phyloP scores from a whole-genome alignment of 2,888 invertebrate species.

The Philereme vetulata region DNA sequence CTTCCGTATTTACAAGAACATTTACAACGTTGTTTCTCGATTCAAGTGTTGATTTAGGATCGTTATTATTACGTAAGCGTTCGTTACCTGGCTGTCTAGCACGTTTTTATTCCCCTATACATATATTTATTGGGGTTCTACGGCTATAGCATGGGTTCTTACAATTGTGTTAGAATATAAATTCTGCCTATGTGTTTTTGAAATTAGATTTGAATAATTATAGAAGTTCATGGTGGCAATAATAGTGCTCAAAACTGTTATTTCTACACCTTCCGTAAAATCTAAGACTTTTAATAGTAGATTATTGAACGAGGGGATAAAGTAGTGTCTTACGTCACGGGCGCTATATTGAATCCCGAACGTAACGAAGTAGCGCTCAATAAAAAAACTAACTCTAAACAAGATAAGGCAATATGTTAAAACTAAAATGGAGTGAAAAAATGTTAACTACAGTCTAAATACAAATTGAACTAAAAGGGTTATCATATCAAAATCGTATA shows the following conservation, averaged over 20 bases:
- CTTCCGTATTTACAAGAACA: slow-evolving; percentile 62
- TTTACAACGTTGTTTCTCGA: slow-evolving; percentile 49
- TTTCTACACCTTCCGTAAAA: too few relatives aligned
- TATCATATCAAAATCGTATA: slow-evolving; percentile 49
- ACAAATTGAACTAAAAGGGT: slow-evolving; percentile 32
- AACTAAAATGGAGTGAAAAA: too few relatives aligned
- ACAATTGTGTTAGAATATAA: slow-evolving; percentile 11
- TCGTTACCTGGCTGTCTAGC: slow-evolving; percentile 35
- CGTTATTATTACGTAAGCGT: slow-evolving; percentile 48
- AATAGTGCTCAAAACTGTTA: too few relatives aligned
- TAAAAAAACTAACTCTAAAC: too few relatives aligned
- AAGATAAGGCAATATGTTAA: too few relatives aligned
- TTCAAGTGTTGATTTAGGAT: slow-evolving; percentile 68
- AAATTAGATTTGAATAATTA: slow-evolving; percentile 4
- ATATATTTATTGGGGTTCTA: slow-evolving; percentile 21
- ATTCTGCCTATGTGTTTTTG: slow-evolving; percentile 5
- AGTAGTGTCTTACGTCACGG: too few relatives aligned
- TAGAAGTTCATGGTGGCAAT: too few relatives aligned
- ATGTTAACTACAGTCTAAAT: too few relatives aligned
- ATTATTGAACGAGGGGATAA: too few relatives aligned
- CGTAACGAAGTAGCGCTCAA: too few relatives aligned
- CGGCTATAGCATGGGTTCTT: slow-evolving; percentile 4
- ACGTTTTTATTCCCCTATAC: slow-evolving; percentile 27
- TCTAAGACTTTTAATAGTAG: too few relatives aligned
- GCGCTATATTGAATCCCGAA: too few relatives aligned